phyloP scores from a whole-genome alignment of 2,888 invertebrate species.

The Apocheima hispidaria region DNA sequence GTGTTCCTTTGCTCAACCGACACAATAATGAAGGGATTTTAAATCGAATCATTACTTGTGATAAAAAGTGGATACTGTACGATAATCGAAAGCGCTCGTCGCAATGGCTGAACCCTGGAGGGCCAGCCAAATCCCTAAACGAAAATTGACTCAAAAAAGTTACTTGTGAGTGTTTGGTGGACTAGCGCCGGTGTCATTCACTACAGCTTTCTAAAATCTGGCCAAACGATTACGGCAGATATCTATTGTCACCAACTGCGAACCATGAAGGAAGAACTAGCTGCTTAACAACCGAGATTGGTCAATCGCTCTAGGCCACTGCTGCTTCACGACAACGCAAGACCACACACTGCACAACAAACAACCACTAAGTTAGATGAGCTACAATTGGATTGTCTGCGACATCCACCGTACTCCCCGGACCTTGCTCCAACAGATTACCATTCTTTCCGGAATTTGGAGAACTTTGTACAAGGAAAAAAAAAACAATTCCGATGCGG shows the following conservation, averaged over 20 bases:
- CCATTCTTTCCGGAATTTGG: slow-evolving; percentile 26
- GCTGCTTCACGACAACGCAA: neutral
- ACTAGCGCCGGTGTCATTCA: slow-evolving; percentile 37
- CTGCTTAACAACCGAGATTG: neutral
- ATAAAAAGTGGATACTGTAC: slow-evolving; percentile 42
- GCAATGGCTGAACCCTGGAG: slow-evolving; percentile 42
- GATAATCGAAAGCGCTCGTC: slow-evolving; percentile 41
- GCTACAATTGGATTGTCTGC: slow-evolving; percentile 31
- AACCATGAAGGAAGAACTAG: slow-evolving; percentile 37
- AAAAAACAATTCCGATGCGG: slow-evolving; percentile 18
- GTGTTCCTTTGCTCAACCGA: slow-evolving; percentile 36
- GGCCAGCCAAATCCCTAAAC: slow-evolving; percentile 35
- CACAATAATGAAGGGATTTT: slow-evolving; percentile 37
- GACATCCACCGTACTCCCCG: slow-evolving; percentile 33
- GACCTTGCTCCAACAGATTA: slow-evolving; percentile 34
- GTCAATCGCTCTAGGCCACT: neutral
- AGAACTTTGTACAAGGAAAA: slow-evolving; percentile 24
- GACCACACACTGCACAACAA: slow-evolving; percentile 31
- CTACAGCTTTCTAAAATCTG: slow-evolving; percentile 29
- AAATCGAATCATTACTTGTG: slow-evolving; percentile 38
- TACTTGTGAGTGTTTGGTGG: slow-evolving; percentile 37
- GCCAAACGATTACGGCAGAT: slow-evolving; percentile 39
- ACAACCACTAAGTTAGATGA: slow-evolving; percentile 21
- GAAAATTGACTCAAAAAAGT: slow-evolving; percentile 36
- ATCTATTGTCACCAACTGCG: slow-evolving; percentile 38